Evolutionary conservation across 1,140 invertebrate genomes (phyloP).

Genomic region (Brachionus rubens): DNA sequence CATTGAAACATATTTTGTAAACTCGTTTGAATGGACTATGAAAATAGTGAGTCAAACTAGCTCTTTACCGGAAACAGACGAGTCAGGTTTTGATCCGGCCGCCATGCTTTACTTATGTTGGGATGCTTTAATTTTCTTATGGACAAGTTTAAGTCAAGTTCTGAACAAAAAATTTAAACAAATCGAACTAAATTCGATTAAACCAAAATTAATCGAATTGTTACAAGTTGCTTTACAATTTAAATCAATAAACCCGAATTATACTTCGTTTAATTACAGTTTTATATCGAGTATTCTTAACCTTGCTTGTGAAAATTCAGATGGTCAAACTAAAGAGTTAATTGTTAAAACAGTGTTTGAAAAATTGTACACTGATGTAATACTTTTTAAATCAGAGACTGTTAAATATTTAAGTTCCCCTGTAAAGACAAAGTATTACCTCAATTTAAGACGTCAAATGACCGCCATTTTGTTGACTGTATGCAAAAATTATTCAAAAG

Average conservation of each 20-base stretch:
- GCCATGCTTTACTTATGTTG: slow-evolving; percentile 26
- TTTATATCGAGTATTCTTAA: slow-evolving; percentile 18
- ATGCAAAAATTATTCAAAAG: slow-evolving; percentile 11
- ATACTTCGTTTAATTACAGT: slow-evolving; percentile 26
- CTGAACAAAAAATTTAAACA: background rate
- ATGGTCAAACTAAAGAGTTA: background rate
- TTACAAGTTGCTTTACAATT: slow-evolving; percentile 4
- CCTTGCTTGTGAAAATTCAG: background rate
- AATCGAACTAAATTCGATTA: background rate
- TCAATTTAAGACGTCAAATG: slow-evolving; percentile 15
- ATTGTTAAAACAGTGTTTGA: slow-evolving; percentile 13
- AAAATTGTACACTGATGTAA: slow-evolving; percentile 26
- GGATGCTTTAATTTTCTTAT: slow-evolving; percentile 27
- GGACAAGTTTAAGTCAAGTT: background rate
- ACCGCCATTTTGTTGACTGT: slow-evolving; percentile 26
- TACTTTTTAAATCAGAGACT: background rate
- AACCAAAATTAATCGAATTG: background rate
- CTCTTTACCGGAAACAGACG: background rate
- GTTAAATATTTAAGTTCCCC: background rate
- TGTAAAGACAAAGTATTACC: background rate
- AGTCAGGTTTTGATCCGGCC: slow-evolving; percentile 7
- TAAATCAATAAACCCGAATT: slow-evolving; percentile 26
- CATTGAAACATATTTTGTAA: background rate
- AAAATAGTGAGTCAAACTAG: slow-evolving; percentile 18
- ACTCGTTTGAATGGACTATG: background rate